phyloP scores from a whole-genome alignment of 2,888 invertebrate species.

The Arctia plantaginis region DNA sequence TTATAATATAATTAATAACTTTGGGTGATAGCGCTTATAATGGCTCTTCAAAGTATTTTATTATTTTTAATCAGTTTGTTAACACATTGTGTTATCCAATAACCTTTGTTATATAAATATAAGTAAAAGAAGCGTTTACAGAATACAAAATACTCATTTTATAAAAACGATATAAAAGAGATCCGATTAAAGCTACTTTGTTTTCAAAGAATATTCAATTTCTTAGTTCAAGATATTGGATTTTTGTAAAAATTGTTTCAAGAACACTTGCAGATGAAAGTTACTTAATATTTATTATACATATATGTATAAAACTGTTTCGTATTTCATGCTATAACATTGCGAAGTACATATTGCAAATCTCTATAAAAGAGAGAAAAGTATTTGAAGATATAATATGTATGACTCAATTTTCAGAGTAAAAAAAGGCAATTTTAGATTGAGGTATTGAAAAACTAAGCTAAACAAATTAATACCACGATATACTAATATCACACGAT shows the following conservation, averaged over 20 bases:
- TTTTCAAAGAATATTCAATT: conserved; percentile 47
- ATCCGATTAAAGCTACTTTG: conserved; percentile 35
- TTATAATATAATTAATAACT: neutral
- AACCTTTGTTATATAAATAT: neutral
- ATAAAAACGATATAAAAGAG: conserved; percentile 31
- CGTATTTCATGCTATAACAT: neutral
- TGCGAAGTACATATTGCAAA: neutral
- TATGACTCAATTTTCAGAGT: neutral
- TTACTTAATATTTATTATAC: conserved; percentile 4
- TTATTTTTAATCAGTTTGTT: neutral
- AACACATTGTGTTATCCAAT: neutral
- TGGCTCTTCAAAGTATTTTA: neutral
- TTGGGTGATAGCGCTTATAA: neutral
- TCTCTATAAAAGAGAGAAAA: neutral
- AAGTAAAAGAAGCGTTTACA: conserved; percentile 2
- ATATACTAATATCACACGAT: neutral
- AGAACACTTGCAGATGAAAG: conserved; percentile 20
- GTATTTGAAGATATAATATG: too few relatives aligned
- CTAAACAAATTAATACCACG: neutral
- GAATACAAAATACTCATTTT: conserved; percentile 25
- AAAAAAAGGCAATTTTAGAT: neutral
- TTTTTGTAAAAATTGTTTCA: conserved; percentile 34
- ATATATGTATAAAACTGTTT: neutral
- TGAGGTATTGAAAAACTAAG: neutral
- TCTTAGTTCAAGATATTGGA: conserved; percentile 24